phyloP scores from a whole-genome alignment of 2,888 invertebrate species.

The Notodonta ziczac region DNA sequence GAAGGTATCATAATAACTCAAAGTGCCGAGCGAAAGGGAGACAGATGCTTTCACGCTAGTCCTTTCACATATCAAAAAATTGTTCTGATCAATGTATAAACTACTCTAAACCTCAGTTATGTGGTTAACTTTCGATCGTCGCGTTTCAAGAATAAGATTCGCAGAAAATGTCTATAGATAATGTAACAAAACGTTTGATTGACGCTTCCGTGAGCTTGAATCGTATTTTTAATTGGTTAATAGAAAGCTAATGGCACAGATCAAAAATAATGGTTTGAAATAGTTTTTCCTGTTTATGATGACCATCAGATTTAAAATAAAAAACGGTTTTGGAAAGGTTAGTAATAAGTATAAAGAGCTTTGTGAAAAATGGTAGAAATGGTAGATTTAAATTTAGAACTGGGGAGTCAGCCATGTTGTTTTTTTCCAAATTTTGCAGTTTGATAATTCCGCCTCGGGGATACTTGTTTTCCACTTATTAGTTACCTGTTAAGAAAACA shows the following conservation, averaged over 20 bases:
- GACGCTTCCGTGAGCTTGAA: slow-evolving; percentile 10
- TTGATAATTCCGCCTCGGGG: too few relatives aligned
- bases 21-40: slow-evolving; percentile 23
- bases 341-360: too few relatives aligned
- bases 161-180: background rate
- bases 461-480: too few relatives aligned
- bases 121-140: background rate
- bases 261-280: background rate
- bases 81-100: slow-evolving; percentile 5
- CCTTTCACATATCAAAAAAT: slow-evolving; percentile 38
- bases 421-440: too few relatives aligned
- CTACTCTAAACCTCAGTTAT: slow-evolving; percentile 7
- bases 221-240: slow-evolving; percentile 21
- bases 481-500: too few relatives aligned
- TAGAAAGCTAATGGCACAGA: slow-evolving; percentile 1
- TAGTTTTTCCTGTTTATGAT: background rate
- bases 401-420: too few relatives aligned
- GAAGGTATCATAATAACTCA: slow-evolving; percentile 23
- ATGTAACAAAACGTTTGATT: slow-evolving; percentile 3
- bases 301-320: too few relatives aligned
- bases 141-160: background rate
- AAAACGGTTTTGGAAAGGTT: background rate
- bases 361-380: too few relatives aligned
- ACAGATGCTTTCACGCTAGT: slow-evolving; percentile 27
- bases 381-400: too few relatives aligned